Base-by-base conservation (phyloP, 2,888 invertebrate genomes). In the Meloe dianella region DNA sequence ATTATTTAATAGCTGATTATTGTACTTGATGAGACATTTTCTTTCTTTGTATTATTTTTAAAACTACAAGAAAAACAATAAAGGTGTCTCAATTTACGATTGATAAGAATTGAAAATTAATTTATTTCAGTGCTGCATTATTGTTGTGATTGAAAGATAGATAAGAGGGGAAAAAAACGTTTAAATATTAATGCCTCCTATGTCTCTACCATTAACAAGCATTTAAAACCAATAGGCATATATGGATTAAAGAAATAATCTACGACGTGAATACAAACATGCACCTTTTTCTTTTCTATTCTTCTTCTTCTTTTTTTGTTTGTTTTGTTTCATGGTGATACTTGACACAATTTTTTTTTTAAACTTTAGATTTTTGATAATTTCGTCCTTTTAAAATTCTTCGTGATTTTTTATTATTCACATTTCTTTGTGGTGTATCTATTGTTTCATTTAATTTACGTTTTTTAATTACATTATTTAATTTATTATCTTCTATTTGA, bases 1-100 rank as follows among this genome's bases (percentile, higher is more conserved):
- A 71, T 74, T 61, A 12, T 22, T 74, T 77, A 76, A 76, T 79
- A 79, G 79, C 79, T 79, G 77, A 79, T 76, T 79, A 80, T 80
- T 80, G 80, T 81, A 80, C 80, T 79, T 70, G 69, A 73, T 73
- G 74, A 74, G 71, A 73, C 72, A 66, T 17, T 41, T 41, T n/a
- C n/a, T n/a, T n/a, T 41, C n/a, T 41, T 5, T 41, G 5, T n/a
- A 27, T 27, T 27, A 4, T 27, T 27, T n/a, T n/a, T n/a, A n/a
- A n/a, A n/a, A n/a, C n/a, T n/a, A n/a, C n/a, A n/a, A n/a, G n/a
- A n/a, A n/a, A n/a, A n/a, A n/a, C n/a, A n/a, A n/a, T n/a, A n/a
- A n/a, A n/a, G n/a, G n/a, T n/a, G n/a, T n/a, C n/a, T n/a, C n/a
- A n/a, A n/a, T n/a, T n/a, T n/a, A n/a, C n/a, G n/a, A n/a, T n/a